Conservation (phyloP, 2,113 vertebrate species). For the Carassius auratus region DNA sequence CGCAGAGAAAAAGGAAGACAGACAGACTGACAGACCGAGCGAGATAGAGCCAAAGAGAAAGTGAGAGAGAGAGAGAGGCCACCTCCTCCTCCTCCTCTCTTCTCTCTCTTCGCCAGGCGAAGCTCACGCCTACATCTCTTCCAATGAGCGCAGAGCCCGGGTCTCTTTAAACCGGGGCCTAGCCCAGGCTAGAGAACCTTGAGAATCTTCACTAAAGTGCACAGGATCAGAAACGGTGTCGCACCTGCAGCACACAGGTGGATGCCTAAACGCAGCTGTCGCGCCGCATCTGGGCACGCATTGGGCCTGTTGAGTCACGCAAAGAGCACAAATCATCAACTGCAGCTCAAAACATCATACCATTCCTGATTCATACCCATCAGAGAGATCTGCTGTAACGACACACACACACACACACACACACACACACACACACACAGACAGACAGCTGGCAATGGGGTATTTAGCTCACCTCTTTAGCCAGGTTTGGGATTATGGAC, state of each 20-base stretch:
- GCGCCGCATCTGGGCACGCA: conserved; percentile 28
- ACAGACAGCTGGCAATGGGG: conserved; percentile 19
- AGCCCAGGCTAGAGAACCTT: conserved; percentile 3
- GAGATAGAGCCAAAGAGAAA: conserved; percentile 21
- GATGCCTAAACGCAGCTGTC: conserved; percentile 36
- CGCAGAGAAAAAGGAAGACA: conserved; percentile 9
- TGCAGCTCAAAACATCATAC: not conserved
- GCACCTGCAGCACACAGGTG: conserved; percentile 51
- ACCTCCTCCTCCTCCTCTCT: conserved; percentile 56
- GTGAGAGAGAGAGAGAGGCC: conserved; percentile 35
- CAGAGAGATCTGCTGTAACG: not conserved
- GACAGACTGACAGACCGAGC: conserved; percentile 37
- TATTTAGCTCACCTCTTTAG: conserved; percentile 73
- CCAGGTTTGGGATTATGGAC: conserved; percentile 65
- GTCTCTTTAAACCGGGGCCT: conserved; percentile 73
- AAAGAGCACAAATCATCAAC: conserved; percentile 18
- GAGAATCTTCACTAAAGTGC: not conserved
- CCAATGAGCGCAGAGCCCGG: conserved; percentile 79
- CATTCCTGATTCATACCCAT: not conserved
- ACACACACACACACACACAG: conserved; percentile 4
- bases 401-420: not conserved
- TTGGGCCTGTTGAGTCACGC: conserved; percentile 37
- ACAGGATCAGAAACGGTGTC: conserved; percentile 22
- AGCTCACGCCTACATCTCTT: conserved; percentile 56
- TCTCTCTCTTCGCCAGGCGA: conserved; percentile 38